Percentiles rank a stretch among this genome's conserved stretches.
Evolutionary conservation across 2,113 vertebrate species (phyloP).

Genomic region (Oncorhynchus masou): DNA sequence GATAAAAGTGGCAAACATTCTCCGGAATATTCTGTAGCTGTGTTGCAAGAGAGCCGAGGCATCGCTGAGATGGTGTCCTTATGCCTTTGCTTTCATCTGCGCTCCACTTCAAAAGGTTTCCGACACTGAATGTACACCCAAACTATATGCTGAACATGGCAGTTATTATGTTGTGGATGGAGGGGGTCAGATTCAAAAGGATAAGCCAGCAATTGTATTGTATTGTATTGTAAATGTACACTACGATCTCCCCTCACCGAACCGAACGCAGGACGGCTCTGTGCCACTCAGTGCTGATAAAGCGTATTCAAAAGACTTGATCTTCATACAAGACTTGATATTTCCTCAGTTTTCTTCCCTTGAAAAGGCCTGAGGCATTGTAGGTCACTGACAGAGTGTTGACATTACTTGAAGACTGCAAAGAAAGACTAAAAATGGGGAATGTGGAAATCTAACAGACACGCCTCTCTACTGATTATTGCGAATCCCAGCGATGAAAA

Average conservation of each 20-base stretch:
- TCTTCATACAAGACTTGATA: not conserved
- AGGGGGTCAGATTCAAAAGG: not conserved
- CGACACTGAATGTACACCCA: not conserved
- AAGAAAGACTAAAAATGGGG: too few relatives aligned
- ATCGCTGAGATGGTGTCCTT: not conserved
- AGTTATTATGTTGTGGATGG: not conserved
- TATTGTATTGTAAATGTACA: not conserved
- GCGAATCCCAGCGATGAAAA: not conserved
- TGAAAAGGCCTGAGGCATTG: too few relatives aligned
- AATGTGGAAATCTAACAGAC: too few relatives aligned
- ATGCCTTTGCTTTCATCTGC: not conserved
- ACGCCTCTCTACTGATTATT: not conserved
- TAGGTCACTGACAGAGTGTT: too few relatives aligned
- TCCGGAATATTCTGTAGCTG: not conserved
- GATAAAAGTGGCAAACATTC: not conserved
- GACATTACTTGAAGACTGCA: too few relatives aligned
- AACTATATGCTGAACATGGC: not conserved
- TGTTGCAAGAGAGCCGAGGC: not conserved
- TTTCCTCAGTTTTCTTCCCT: too few relatives aligned
- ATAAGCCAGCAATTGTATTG: not conserved
- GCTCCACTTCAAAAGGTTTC: not conserved
- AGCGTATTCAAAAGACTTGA: conserved; percentile 19
- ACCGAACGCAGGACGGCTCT: conserved; percentile 33
- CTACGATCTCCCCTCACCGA: conserved; percentile 45
- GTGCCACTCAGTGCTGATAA: conserved; percentile 34